Base-by-base conservation (phyloP, 2,797 vertebrate genomes). In the Notolabrus celidotus region DNA sequence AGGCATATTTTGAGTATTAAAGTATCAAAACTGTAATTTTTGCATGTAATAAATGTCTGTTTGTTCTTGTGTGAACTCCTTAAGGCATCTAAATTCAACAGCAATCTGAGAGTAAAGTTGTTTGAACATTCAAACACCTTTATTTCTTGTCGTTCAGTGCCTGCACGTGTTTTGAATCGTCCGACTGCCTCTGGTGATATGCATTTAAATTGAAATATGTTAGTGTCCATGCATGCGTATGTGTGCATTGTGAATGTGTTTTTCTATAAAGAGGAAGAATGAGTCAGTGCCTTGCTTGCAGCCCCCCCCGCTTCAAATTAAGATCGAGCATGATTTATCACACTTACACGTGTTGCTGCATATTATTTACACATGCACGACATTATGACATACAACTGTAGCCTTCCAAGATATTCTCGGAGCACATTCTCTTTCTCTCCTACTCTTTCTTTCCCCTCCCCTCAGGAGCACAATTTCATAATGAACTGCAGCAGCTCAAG, bases 401-500 rank as follows among this genome's bases (percentile, higher is more conserved):
- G 20, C 47, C 42, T 69, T 52, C 45, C 19, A 47, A 49, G 38
- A 60, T 33, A 67, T 62, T 57, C 14, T 16, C 63, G 47, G 47
- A 67, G 49, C 15, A 60, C 15, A 60, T 14, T 31, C 36, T 34
- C 45, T 49, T 43, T 55, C 27, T 46, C n/a, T 59, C 39, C 33
- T 27, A 20, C 29, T 61, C 56, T 61, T 10, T 47, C 19, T 11
- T 41, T 31, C 17, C n/a, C 12, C 33, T 63, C 33, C 17, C 20
- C 67, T 67, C 46, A 74, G 54, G 61, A 75, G 54, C 54, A 47
- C 41, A 45, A 56, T 74, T 3, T 69, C 50, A 46, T 66, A 79
- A 85, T 66, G 49, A 84, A 67, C 19, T 10, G 15, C 38, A 60
- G 60, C 60, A 68, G 59, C 64, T 81, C 50, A 61, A 77, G 53